Percentiles rank a stretch among this genome's conserved stretches.
Evolutionary conservation across 2,113 vertebrate genomes (phyloP).

Genomic region (Campylorhamphus procurvoides): DNA sequence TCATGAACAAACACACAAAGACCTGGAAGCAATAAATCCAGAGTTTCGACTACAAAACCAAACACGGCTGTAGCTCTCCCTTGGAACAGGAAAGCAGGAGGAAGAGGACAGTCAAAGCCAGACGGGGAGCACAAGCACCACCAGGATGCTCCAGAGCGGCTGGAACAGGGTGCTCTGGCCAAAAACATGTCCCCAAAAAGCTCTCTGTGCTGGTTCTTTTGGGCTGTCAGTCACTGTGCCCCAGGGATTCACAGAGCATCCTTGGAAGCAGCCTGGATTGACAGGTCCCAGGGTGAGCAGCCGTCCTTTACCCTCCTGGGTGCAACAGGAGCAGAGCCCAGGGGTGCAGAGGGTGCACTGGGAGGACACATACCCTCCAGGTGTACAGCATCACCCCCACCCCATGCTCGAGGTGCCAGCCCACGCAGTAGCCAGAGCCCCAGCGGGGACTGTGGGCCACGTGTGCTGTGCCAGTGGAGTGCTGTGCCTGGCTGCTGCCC

Average conservation of each 20-base stretch:
- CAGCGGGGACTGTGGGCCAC: accelerated
- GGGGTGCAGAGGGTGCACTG: neutral
- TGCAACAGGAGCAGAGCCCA: neutral
- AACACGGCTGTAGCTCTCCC: neutral
- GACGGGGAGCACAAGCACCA: neutral
- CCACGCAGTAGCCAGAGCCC: neutral
- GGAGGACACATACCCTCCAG: accelerated
- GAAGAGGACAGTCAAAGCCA: neutral
- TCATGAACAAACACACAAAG: conserved; percentile 21
- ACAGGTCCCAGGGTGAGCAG: neutral
- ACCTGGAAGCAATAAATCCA: conserved; percentile 69
- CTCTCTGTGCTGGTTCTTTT: neutral
- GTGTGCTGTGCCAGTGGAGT: accelerated
- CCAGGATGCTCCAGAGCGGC: neutral
- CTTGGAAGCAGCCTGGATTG: neutral
- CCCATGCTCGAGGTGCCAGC: accelerated
- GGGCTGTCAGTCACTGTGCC: neutral
- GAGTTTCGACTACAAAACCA: conserved; percentile 26
- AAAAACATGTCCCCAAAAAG: neutral
- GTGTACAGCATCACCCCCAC: accelerated
- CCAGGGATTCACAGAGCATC: neutral
- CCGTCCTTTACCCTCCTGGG: neutral
- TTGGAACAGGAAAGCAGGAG: neutral
- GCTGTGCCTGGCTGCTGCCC: neutral
- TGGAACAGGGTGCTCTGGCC: neutral